Percentiles rank a stretch among this genome's conserved stretches.
Evolutionary conservation across 2,888 invertebrate genomes (phyloP).

Genomic region (Helleia helle): DNA sequence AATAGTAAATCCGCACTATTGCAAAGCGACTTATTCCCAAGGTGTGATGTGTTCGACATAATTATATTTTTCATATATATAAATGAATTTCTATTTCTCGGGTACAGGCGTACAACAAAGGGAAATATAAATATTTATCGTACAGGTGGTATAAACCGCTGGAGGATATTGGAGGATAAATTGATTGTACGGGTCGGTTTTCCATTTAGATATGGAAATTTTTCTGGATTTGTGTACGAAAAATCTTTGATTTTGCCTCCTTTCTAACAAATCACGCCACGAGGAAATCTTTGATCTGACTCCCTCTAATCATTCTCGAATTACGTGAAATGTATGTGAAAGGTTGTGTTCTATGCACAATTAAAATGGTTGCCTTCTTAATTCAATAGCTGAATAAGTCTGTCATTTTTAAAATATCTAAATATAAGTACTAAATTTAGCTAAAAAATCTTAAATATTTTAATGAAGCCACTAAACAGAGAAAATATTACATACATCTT

Average conservation of each 20-base stretch:
- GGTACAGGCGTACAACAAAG: constrained; percentile 32
- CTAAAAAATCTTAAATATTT: no score
- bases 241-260: constrained; percentile 66
- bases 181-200: constrained; percentile 74
- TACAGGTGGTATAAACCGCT: constrained; percentile 73
- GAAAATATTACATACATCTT: no score
- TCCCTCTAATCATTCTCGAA: neutral
- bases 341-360: no score
- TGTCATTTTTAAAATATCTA: no score
- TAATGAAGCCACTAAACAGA: no score
- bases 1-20: no score
- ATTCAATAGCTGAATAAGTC: no score
- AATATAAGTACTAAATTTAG: no score
- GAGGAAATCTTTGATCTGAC: constrained; percentile 2
- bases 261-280: constrained; percentile 59
- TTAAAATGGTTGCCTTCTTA: no score
- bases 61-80: no score
- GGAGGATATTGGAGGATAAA: constrained; percentile 72
- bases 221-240: constrained; percentile 67
- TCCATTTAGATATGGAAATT: constrained; percentile 75
- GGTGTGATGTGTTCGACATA: no score
- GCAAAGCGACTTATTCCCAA: no score
- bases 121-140: constrained; percentile 71
- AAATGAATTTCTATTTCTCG: neutral
- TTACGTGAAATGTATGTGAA: neutral